Conservation (phyloP, 1,140 invertebrate genomes). For the Drosophila yakuba region DNA sequence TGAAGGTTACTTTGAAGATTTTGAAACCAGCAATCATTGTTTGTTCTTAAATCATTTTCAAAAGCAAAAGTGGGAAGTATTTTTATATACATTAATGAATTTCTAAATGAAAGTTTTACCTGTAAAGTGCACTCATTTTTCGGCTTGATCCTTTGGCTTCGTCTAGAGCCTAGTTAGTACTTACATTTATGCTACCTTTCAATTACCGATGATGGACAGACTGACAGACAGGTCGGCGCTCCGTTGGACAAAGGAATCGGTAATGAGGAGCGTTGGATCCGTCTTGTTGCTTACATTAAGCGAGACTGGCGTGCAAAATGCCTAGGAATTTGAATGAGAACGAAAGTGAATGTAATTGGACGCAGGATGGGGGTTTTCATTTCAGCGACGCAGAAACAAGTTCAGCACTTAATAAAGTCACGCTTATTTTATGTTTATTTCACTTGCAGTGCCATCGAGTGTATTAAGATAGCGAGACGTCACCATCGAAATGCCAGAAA, state of each 20-base stretch:
- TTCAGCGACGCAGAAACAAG: constrained; percentile 13
- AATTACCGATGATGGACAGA: constrained; percentile 50
- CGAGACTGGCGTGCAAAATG: constrained; percentile 53
- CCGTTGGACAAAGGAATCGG: constrained; percentile 65
- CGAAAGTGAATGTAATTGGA: constrained; percentile 54
- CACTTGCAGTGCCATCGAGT: constrained; percentile 44
- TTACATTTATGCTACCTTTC: constrained; percentile 60
- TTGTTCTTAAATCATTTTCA: no score
- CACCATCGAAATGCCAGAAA: constrained; percentile 9
- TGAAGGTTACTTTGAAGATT: no score
- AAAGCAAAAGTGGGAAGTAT: no score
- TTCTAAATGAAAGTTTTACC: neutral
- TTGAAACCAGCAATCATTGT: neutral
- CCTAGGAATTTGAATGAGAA: constrained; percentile 74
- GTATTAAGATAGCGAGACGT: constrained; percentile 22
- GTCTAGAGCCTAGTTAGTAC: constrained; percentile 22
- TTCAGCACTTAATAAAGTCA: constrained; percentile 68
- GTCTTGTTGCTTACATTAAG: constrained; percentile 76
- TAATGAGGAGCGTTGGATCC: constrained; percentile 68
- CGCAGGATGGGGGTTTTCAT: constrained; percentile 5
- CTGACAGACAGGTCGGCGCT: constrained; percentile 63
- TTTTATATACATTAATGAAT: no score
- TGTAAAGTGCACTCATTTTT: constrained; percentile 5
- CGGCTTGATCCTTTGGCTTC: neutral
- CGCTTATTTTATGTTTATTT: constrained; percentile 24